These are phyloP conservation scores for Sycon ciliatum DNA, from an alignment of 37 sponge, comb jelly and placozoan species.

Conservation along the genomic window DNA sequence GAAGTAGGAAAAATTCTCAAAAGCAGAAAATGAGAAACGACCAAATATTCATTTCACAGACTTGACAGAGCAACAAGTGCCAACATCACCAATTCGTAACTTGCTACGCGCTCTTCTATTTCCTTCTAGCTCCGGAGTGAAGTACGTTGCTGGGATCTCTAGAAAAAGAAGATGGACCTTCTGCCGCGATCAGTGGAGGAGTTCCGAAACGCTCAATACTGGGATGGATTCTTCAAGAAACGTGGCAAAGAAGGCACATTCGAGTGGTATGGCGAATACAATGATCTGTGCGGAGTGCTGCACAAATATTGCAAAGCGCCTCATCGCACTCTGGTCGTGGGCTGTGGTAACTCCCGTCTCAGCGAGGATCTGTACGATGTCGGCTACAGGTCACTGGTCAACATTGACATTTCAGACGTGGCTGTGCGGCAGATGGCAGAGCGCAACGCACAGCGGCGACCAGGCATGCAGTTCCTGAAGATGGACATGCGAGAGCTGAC, in stretches of 20 bases:
- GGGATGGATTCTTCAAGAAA: conserved; percentile 71
- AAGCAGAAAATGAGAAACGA: too few species aligned
- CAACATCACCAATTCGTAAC: too few species aligned
- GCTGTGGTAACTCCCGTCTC: conserved; percentile 80
- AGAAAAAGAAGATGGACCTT: conserved; percentile 34
- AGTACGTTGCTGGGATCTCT: too few species aligned
- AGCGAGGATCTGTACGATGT: conserved; percentile 77
- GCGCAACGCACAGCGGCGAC: conserved; percentile 53
- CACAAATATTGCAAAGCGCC: conserved; percentile 61
- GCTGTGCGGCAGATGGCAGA: conserved; percentile 63
- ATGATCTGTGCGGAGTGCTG: conserved; percentile 65
- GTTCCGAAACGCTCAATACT: conserved; percentile 60
- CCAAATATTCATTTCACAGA: too few species aligned
- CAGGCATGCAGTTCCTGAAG: conserved; percentile 44
- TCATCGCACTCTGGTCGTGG: conserved; percentile 46
- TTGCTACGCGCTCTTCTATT: too few species aligned
- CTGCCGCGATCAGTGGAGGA: conserved; percentile 52
- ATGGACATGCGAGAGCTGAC: conserved; percentile 64
- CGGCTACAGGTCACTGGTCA: conserved; percentile 48
- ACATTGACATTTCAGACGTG: conserved; percentile 74
- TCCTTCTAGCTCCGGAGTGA: too few species aligned
- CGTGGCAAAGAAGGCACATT: conserved; percentile 39
- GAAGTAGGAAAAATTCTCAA: too few species aligned
- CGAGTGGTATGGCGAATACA: conserved; percentile 81
- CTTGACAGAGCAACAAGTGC: too few species aligned